A percentile compares a stretch with the other conserved stretches of the same genome.
Conservation (phyloP, 2,797 vertebrate genomes). For the Cichlasoma orientale region DNA sequence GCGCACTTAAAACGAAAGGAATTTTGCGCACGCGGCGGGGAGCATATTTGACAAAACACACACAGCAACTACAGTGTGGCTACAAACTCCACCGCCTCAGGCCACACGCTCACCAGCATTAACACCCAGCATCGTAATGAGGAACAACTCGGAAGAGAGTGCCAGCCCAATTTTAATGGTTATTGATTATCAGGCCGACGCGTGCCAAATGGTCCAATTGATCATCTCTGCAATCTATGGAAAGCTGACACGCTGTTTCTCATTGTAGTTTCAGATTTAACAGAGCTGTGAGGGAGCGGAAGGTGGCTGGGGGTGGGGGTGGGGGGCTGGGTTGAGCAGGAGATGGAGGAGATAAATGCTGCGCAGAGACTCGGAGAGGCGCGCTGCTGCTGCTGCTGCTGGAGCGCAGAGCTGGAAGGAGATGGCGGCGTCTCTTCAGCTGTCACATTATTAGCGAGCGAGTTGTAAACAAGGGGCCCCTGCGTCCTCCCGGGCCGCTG, state of each 20-base stretch:
- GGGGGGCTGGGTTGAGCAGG: not conserved
- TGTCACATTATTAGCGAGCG: constrained; percentile 91
- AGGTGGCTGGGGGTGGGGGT: not conserved
- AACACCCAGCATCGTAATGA: constrained; percentile 30
- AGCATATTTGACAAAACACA: constrained; percentile 30
- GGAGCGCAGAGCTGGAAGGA: constrained; percentile 46
- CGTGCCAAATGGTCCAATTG: constrained; percentile 65
- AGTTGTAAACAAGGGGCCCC: constrained; percentile 88
- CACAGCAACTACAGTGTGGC: constrained; percentile 9
- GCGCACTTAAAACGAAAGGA: constrained; percentile 25
- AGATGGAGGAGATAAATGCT: constrained; percentile 8
- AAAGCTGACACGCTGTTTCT: constrained; percentile 28
- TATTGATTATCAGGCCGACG: constrained; percentile 59
- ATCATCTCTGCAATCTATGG: constrained; percentile 39
- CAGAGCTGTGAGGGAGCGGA: not conserved
- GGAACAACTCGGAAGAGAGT: not conserved
- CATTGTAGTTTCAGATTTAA: constrained; percentile 12
- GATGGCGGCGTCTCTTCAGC: constrained; percentile 79
- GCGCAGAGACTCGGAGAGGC: constrained; percentile 11
- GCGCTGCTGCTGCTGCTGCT: constrained; percentile 26
- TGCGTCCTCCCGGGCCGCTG: constrained; percentile 80
- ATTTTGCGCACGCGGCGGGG: constrained; percentile 35
- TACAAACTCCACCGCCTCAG: constrained; percentile 28
- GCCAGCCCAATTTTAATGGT: constrained; percentile 58
- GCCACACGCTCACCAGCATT: constrained; percentile 26